These are phyloP conservation scores for Pandion haliaetus DNA, from an alignment of 2,113 vertebrate genomes.

Conservation along the genomic window DNA sequence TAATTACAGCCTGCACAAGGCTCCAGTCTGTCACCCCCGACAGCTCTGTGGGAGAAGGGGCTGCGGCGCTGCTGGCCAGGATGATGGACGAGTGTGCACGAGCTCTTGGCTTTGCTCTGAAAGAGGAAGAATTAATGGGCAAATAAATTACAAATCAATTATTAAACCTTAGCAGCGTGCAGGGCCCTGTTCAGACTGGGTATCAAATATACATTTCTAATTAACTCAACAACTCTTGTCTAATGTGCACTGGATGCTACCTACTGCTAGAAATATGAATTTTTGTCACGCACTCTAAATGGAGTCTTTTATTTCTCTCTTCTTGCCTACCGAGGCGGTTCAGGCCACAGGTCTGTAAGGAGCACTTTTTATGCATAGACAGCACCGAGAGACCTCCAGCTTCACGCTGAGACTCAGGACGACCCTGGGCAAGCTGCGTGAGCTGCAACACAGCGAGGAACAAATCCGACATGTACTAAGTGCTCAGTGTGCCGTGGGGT, in stretches of 20 bases:
- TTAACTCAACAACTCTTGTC: constrained; percentile 25
- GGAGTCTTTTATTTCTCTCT: neutral
- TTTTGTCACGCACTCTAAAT: neutral
- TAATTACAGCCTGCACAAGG: constrained; percentile 42
- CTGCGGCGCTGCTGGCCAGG: neutral
- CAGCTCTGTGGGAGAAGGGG: constrained; percentile 39
- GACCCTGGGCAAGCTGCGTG: neutral
- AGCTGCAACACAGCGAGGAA: neutral
- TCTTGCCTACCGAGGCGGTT: neutral
- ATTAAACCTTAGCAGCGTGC: constrained; percentile 38
- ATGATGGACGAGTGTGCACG: constrained; percentile 20
- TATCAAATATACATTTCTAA: constrained; percentile 63
- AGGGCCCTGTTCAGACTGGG: neutral
- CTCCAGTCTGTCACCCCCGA: constrained; percentile 48
- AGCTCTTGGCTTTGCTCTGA: neutral
- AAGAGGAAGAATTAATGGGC: constrained; percentile 58
- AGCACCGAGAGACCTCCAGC: neutral
- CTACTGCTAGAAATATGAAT: neutral
- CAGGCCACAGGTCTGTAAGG: neutral
- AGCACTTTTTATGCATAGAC: fast-evolving
- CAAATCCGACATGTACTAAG: fast-evolving
- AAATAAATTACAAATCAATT: constrained; percentile 70
- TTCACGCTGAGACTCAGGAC: neutral
- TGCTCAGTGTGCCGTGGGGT: fast-evolving
- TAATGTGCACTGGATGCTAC: neutral